Conservation (phyloP, 37 sponge, comb jelly and placozoan species). For the Ephydatia muelleri region DNA sequence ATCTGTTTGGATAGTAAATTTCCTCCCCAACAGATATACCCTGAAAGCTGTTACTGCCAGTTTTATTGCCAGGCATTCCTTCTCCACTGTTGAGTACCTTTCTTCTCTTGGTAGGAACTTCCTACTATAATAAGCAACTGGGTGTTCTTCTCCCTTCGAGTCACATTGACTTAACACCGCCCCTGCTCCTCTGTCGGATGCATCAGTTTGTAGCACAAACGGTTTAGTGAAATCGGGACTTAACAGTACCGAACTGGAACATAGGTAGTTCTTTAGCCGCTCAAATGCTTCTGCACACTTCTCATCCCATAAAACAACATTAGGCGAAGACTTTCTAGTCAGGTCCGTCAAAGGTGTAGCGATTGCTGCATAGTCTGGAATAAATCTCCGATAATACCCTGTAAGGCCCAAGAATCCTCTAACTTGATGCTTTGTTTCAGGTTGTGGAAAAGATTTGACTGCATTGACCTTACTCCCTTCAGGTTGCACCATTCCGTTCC, state of each 20-base stretch:
- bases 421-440: too few relatives aligned
- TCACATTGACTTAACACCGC: constrained; percentile 38
- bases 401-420: too few relatives aligned
- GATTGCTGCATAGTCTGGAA: too few relatives aligned
- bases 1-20: constrained; percentile 7
- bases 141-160: constrained; percentile 34
- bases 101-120: constrained; percentile 27
- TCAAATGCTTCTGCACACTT: too few relatives aligned
- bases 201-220: constrained; percentile 29
- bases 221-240: not conserved
- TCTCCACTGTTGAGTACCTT: constrained; percentile 22
- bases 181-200: constrained; percentile 34
- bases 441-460: too few relatives aligned
- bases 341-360: too few relatives aligned
- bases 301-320: too few relatives aligned
- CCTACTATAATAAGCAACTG: constrained; percentile 36
- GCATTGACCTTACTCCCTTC: too few relatives aligned
- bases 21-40: constrained; percentile 20
- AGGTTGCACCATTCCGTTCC: too few relatives aligned
- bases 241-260: constrained; percentile 1
- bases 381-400: too few relatives aligned
- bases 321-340: too few relatives aligned
- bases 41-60: not conserved
- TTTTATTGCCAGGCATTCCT: constrained; percentile 32
- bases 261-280: too few relatives aligned